Conservation (phyloP, 2,113 vertebrate species). For the Nothobranchius kuhntae region DNA sequence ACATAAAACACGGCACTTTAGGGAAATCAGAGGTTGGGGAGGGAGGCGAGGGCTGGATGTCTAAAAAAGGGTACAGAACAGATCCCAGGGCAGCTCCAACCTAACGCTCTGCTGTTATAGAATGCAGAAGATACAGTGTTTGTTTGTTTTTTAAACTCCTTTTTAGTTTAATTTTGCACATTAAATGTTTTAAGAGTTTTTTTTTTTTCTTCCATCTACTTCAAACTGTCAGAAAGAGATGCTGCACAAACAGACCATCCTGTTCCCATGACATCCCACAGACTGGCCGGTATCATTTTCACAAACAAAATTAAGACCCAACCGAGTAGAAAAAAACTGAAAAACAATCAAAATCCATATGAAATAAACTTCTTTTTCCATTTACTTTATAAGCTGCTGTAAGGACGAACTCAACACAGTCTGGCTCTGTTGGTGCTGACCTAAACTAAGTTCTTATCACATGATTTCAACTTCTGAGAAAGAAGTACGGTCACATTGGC, state of each 20-base stretch:
- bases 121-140: slow-evolving; percentile 15
- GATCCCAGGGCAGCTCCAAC: slow-evolving; percentile 26
- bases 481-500: too few relatives aligned
- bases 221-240: not conserved
- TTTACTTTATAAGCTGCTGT: not conserved
- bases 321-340: not conserved
- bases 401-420: not conserved
- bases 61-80: slow-evolving; percentile 47
- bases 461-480: too few relatives aligned
- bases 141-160: slow-evolving; percentile 11
- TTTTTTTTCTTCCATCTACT: not conserved
- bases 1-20: slow-evolving; percentile 68
- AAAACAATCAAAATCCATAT: slow-evolving; percentile 4
- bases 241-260: not conserved
- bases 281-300: not conserved
- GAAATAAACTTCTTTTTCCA: slow-evolving; percentile 2
- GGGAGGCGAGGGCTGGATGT: slow-evolving; percentile 16
- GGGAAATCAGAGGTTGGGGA: slow-evolving; percentile 66
- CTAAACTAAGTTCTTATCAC: too few relatives aligned
- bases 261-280: slow-evolving; percentile 22
- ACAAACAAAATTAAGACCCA: not conserved
- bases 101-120: slow-evolving; percentile 21
- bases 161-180: not conserved
- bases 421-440: too few relatives aligned
- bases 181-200: not conserved